A percentile compares a stretch with the other conserved stretches of the same genome.
Evolutionary conservation across 2,797 vertebrate species (phyloP).

Genomic region (Girardinus metallicus): DNA sequence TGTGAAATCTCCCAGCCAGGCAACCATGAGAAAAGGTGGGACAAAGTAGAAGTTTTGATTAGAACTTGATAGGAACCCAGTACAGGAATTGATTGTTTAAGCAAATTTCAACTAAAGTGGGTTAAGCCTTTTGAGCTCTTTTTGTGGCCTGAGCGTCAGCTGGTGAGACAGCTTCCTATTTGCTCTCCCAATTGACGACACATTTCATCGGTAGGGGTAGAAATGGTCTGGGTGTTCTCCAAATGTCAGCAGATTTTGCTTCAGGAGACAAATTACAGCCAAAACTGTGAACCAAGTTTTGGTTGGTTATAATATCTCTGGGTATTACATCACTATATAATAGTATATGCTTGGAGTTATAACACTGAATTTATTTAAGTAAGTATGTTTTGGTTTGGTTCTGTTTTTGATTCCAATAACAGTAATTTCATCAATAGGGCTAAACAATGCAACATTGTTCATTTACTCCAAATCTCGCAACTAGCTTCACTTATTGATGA

Average conservation of each 20-base stretch:
- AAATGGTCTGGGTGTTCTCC: not conserved
- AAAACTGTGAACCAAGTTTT: not conserved
- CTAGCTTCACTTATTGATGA: not conserved
- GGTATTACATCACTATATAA: not conserved
- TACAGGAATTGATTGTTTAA: conserved; percentile 64
- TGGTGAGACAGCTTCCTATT: conserved; percentile 8
- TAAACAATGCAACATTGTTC: not conserved
- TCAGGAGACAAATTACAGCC: not conserved
- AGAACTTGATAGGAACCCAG: conserved; percentile 66
- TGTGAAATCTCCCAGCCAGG: conserved; percentile 67
- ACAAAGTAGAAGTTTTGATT: conserved; percentile 71
- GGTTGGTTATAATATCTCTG: too few species aligned
- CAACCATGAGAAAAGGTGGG: conserved; percentile 59
- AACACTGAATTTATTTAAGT: not conserved
- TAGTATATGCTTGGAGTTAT: not conserved
- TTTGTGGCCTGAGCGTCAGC: conserved; percentile 36
- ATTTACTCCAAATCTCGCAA: not conserved
- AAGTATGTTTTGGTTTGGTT: not conserved
- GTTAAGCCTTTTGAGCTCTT: conserved; percentile 27
- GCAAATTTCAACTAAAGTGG: conserved; percentile 40
- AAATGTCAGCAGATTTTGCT: not conserved
- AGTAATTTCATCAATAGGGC: not conserved
- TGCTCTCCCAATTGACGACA: not conserved
- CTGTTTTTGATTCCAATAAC: not conserved
- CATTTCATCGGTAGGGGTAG: not conserved